These are phyloP conservation scores for Drosophila meridiana DNA, from an alignment of 2,888 invertebrate species.

Conservation along the genomic window DNA sequence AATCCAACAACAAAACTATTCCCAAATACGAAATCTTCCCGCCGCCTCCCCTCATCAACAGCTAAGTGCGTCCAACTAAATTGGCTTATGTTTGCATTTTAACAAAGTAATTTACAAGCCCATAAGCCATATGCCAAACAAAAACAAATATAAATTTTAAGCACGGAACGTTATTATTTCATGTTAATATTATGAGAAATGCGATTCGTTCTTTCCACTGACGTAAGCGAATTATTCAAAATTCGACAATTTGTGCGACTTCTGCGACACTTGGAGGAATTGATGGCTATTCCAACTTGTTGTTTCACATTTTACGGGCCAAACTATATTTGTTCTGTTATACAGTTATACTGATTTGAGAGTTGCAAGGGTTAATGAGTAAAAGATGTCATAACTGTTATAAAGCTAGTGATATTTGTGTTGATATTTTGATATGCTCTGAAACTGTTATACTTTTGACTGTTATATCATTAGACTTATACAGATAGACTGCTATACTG, in stretches of 20 bases:
- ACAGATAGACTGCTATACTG: background rate
- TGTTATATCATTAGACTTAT: background rate
- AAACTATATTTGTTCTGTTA: background rate
- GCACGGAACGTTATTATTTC: conserved; percentile 1
- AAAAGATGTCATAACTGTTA: background rate
- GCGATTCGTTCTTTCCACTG: conserved; percentile 20
- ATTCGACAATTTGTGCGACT: conserved; percentile 10
- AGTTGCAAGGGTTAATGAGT: background rate
- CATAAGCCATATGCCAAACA: conserved; percentile 4
- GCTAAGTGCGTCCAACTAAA: conserved; percentile 40
- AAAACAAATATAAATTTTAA: conserved; percentile 2
- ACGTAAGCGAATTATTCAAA: conserved; percentile 47
- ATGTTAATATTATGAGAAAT: conserved; percentile 11
- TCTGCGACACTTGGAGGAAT: background rate
- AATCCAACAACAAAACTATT: background rate
- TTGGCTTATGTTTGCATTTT: conserved; percentile 1
- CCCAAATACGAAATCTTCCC: conserved; percentile 18
- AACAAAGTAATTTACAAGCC: conserved; percentile 30
- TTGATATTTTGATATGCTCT: too few species aligned
- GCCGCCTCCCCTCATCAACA: conserved; percentile 14
- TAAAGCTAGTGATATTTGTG: background rate
- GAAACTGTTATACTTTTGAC: background rate
- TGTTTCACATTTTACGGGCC: background rate
- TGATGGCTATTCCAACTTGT: background rate
- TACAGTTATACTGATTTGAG: background rate